phyloP scores from a whole-genome alignment of 2,113 vertebrate species.

The Orthonyx spaldingii region DNA sequence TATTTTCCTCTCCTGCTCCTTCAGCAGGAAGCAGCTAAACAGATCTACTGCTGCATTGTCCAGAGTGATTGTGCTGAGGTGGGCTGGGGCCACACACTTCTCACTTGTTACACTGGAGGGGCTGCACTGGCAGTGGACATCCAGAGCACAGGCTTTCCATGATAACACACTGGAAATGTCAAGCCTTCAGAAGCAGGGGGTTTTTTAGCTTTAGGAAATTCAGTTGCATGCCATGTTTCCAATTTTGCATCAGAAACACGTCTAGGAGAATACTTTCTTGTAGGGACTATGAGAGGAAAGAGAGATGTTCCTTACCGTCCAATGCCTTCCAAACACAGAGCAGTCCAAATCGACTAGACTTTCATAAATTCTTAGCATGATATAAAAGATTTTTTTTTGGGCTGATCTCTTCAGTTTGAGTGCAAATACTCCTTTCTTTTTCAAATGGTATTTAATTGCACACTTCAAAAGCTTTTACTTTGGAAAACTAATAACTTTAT shows the following conservation, averaged over 20 bases:
- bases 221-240: not conserved
- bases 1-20: not conserved
- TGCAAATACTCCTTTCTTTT: not conserved
- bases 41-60: not conserved
- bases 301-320: not conserved
- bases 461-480: constrained; percentile 7
- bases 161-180: not conserved
- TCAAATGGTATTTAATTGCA: not conserved
- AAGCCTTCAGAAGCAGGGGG: not conserved
- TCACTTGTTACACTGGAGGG: not conserved
- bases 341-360: not conserved
- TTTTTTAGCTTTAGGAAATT: not conserved
- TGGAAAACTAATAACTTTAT: not conserved
- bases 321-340: not conserved
- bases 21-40: not conserved
- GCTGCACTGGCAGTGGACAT: not conserved
- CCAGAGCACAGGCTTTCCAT: no score
- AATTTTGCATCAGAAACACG: not conserved
- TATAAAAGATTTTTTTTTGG: not conserved
- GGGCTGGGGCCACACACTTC: not conserved
- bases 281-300: not conserved
- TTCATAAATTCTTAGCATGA: not conserved
- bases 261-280: not conserved
- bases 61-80: not conserved
- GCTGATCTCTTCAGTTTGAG: not conserved